Evolutionary conservation across 2,113 vertebrate species (phyloP).

Genomic region (Orcinus orca): DNA sequence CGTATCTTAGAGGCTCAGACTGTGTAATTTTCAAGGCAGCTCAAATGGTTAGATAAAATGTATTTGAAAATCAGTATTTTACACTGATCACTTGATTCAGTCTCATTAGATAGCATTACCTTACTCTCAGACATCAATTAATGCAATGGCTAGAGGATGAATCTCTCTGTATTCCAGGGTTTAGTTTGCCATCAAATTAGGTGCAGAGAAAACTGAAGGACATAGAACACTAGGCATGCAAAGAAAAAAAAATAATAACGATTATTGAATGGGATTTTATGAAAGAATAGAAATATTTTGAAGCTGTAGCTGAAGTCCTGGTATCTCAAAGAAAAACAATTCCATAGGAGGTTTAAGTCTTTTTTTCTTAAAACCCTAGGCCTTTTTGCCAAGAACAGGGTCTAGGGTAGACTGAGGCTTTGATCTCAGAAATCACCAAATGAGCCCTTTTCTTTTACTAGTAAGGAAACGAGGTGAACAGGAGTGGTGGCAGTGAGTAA

Average conservation of each 20-base stretch:
- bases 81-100: conserved; percentile 57
- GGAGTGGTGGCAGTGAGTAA: background rate
- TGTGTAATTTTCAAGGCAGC: conserved; percentile 60
- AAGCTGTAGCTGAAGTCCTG: background rate
- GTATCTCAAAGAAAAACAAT: background rate
- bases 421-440: background rate
- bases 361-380: background rate
- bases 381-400: background rate
- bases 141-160: conserved; percentile 23
- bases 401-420: background rate
- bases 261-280: background rate
- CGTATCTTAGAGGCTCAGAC: conserved; percentile 58
- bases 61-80: conserved; percentile 72
- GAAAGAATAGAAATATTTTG: conserved; percentile 6
- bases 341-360: background rate
- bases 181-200: conserved; percentile 50
- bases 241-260: background rate
- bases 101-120: conserved; percentile 63
- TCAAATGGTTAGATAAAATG: conserved; percentile 55
- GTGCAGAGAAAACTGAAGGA: conserved; percentile 13
- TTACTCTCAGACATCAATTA: conserved; percentile 64
- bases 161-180: background rate
- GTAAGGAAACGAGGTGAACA: background rate
- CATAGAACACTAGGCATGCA: background rate
- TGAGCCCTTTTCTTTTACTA: background rate